Base-by-base conservation (phyloP, 2,888 invertebrate species). In the Platerodrilus igneus region DNA sequence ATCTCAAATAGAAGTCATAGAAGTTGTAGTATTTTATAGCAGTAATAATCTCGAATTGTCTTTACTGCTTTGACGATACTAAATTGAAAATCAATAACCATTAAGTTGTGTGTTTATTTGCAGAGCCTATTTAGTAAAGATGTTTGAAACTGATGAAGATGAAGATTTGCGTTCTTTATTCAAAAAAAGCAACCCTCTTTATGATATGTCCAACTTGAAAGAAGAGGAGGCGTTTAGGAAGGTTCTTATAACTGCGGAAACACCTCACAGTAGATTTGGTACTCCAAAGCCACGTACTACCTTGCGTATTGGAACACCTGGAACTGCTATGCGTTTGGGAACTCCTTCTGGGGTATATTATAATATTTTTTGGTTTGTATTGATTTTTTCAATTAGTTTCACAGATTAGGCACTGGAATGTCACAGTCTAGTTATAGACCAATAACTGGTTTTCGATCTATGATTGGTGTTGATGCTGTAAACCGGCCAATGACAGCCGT, bases 401-500 rank as follows among this genome's bases (percentile, higher is more conserved):
- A 71, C 37, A 59, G 71, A 47, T 65, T 65, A 25, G 63, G 63
- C 16, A 66, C 68, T 8, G 59, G 58, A 3, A 46, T 57, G 35
- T 50, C 55, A 1, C 40, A 47, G 26, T 43, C 50, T 2, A 53
- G 62, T 11, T 60, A 62, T 31, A 58, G 66, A 39, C 66, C 71
- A 3, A 68, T 64, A n/a, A 71, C 72, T 1, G 67, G 65, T 17
- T 64, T 62, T 35, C 50, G 68, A 18, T 67, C 70, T 13, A 60
- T 60, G 11, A 69, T 70, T 5, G 64, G 65, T 3, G 49, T 54
- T 4, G 67, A 64, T 32, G 47, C 56, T n/a, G 55, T 65, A 3
- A 68, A 61, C 35, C 52, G 99, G 38, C 97, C 99, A 1, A 94
- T 97, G 77, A 99, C 99, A 2, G 96, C 97, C 2, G 91, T 97